Conservation (phyloP, 2,888 invertebrate species). For the Agrotis puta region DNA sequence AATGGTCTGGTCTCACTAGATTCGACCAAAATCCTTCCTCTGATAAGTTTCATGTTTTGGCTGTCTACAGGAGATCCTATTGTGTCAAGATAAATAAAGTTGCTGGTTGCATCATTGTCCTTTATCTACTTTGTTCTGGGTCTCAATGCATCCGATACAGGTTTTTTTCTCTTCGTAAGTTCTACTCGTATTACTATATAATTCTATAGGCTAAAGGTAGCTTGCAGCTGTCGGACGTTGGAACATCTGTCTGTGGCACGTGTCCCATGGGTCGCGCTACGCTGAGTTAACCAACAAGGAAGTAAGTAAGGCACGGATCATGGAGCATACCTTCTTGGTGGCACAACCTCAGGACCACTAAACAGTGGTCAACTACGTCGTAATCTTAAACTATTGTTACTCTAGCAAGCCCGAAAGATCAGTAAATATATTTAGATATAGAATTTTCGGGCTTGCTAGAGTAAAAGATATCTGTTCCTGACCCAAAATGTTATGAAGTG, state of each 20-base stretch:
- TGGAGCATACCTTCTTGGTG: neutral
- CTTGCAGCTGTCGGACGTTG: conserved; percentile 13
- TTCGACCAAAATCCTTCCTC: neutral
- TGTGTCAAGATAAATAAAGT: neutral
- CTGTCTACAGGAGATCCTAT: neutral
- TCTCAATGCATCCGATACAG: neutral
- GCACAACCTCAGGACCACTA: too few species aligned
- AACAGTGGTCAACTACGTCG: neutral
- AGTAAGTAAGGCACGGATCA: neutral
- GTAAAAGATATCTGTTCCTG: neutral
- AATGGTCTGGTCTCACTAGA: neutral
- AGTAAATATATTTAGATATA: too few species aligned
- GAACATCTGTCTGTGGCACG: neutral
- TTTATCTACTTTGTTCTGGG: neutral
- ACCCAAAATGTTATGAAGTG: neutral
- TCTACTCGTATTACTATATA: too few species aligned
- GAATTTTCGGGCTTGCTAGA: too few species aligned
- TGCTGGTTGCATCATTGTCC: neutral
- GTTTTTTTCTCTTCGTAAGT: too few species aligned
- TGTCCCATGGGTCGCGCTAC: neutral
- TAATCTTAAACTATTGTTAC: too few species aligned
- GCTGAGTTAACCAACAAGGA: conserved; percentile 2
- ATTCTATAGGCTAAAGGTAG: neutral
- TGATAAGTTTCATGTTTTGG: neutral
- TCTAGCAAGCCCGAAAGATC: neutral